Conservation (phyloP, 92 coral and sea anemone genomes). For the Palythoa grandiflora region DNA sequence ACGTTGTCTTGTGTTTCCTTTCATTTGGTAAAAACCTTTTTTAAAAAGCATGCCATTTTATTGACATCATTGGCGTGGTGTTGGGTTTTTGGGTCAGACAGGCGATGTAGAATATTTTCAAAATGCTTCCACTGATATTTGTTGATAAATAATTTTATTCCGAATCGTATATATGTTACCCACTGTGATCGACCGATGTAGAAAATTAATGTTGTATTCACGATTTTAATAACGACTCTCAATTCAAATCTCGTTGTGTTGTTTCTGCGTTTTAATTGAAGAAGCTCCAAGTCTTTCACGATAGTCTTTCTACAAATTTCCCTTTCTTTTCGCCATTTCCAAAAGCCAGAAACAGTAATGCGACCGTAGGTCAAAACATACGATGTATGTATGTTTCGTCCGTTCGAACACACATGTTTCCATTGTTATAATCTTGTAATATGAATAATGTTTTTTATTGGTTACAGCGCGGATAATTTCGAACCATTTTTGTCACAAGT, state of each 20-base stretch:
- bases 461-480: constrained; percentile 90
- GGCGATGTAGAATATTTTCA: neutral
- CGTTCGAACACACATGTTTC: constrained; percentile 20
- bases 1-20: neutral
- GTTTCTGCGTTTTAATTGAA: neutral
- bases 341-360: neutral
- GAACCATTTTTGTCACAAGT: constrained; percentile 95
- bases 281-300: neutral
- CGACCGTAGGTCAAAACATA: constrained; percentile 3
- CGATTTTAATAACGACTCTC: neutral
- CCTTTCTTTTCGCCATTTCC: neutral
- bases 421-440: constrained; percentile 33
- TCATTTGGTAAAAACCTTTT: constrained; percentile 21
- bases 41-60: constrained; percentile 9
- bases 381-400: neutral
- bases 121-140: neutral
- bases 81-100: constrained; percentile 4
- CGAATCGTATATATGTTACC: neutral
- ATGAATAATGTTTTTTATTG: neutral
- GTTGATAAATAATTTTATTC: neutral
- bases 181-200: neutral
- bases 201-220: neutral
- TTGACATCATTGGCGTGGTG: constrained; percentile 48
- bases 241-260: neutral
- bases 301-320: neutral